These are phyloP conservation scores for Ennomos quercinarius DNA, from an alignment of 2,888 invertebrate species.

Conservation along the genomic window DNA sequence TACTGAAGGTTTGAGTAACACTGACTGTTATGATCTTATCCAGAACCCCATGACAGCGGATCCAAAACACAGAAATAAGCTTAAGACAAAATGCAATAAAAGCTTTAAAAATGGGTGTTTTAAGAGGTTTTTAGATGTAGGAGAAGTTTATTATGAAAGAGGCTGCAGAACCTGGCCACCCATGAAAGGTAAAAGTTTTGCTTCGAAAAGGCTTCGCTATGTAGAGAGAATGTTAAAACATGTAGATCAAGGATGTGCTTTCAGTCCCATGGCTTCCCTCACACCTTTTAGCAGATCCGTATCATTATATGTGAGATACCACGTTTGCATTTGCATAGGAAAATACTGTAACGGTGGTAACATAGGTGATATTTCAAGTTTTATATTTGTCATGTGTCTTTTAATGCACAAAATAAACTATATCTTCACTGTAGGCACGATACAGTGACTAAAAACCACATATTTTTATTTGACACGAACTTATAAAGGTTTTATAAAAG, in stretches of 20 bases:
- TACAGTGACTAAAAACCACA: no score
- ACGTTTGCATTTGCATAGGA: slow-evolving; percentile 62
- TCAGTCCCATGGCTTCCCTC: slow-evolving; percentile 58
- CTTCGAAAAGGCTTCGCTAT: slow-evolving; percentile 41
- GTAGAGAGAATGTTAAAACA: slow-evolving; percentile 47
- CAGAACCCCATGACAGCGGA: not conserved
- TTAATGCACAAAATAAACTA: not conserved
- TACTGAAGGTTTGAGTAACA: slow-evolving; percentile 27
- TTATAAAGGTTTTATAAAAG: no score
- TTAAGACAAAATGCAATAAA: slow-evolving; percentile 11
- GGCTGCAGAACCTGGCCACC: slow-evolving; percentile 57
- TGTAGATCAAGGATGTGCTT: slow-evolving; percentile 51
- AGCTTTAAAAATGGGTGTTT: slow-evolving; percentile 30
- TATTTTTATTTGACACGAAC: no score
- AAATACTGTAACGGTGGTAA: slow-evolving; percentile 55
- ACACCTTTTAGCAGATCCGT: slow-evolving; percentile 59
- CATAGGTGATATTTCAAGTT: not conserved
- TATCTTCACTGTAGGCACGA: no score
- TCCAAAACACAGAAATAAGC: not conserved
- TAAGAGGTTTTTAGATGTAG: slow-evolving; percentile 53
- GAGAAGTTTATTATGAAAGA: slow-evolving; percentile 50
- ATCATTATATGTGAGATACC: slow-evolving; percentile 60
- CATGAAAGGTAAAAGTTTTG: slow-evolving; percentile 42
- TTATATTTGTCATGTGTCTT: not conserved
- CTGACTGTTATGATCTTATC: slow-evolving; percentile 43